Percentiles rank a stretch among this genome's conserved stretches.
These are phyloP conservation scores for Melanostoma scalare DNA, from an alignment of 2,888 invertebrate species.

Conservation along the genomic window DNA sequence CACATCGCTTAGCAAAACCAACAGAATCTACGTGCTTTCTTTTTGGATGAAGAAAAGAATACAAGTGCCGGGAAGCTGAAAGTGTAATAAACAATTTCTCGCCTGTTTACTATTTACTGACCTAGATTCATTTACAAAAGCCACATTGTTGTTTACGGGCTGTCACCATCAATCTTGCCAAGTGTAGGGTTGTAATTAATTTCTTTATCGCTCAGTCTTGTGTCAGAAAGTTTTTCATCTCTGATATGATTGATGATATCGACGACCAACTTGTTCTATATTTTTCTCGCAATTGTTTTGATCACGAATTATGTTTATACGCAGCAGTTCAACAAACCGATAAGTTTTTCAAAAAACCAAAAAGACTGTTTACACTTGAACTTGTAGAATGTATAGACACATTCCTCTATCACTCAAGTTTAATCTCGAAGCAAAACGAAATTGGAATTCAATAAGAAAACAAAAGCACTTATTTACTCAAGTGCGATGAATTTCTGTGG, in stretches of 20 bases:
- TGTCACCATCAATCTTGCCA: slow-evolving; percentile 24
- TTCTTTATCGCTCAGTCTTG: slow-evolving; percentile 14
- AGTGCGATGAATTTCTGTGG: slow-evolving; percentile 5
- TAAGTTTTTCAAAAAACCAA: background rate
- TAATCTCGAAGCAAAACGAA: background rate
- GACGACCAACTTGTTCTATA: slow-evolving; percentile 12
- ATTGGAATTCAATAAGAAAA: slow-evolving; percentile 1
- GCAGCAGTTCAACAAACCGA: slow-evolving; percentile 44
- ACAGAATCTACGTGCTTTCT: slow-evolving; percentile 2
- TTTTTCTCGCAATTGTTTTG: too few species aligned
- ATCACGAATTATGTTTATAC: too few species aligned
- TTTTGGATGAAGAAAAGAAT: slow-evolving; percentile 7
- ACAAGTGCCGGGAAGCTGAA: slow-evolving; percentile 5
- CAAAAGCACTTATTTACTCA: background rate
- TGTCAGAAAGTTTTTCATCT: slow-evolving; percentile 20
- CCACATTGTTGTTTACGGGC: slow-evolving; percentile 11
- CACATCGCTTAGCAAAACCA: background rate
- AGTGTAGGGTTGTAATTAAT: slow-evolving; percentile 35
- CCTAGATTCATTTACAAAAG: slow-evolving; percentile 47
- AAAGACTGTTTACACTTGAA: slow-evolving; percentile 53
- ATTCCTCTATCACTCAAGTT: background rate
- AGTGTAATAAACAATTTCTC: slow-evolving; percentile 26
- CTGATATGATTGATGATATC: slow-evolving; percentile 22
- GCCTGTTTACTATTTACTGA: slow-evolving; percentile 39
- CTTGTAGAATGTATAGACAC: slow-evolving; percentile 18